Conservation (phyloP, 2,888 invertebrate species). For the Drymonia ruficornis region DNA sequence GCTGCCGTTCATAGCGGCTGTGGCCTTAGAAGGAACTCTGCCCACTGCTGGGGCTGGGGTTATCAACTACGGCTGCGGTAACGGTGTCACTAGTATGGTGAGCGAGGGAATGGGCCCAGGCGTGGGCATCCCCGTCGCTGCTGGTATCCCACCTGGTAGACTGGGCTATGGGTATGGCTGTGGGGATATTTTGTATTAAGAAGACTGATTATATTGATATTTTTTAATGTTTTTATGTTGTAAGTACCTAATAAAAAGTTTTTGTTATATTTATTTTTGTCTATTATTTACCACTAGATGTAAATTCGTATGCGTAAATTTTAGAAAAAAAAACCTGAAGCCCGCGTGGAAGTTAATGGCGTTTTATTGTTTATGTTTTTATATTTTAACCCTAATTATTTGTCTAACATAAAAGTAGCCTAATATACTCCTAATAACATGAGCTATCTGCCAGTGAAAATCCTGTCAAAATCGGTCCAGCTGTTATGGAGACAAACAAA, state of each 20-base stretch:
- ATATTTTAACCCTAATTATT: too few species aligned
- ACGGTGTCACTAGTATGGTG: conserved; percentile 24
- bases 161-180: background rate
- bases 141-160: background rate
- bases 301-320: too few species aligned
- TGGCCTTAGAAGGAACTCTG: conserved; percentile 18
- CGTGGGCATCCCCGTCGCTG: conserved; percentile 8
- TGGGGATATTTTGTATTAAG: background rate
- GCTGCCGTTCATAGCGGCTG: conserved; percentile 23
- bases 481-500: too few species aligned
- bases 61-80: conserved; percentile 21
- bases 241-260: background rate
- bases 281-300: background rate
- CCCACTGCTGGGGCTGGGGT: conserved; percentile 21
- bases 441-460: too few species aligned
- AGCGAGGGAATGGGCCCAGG: conserved; percentile 14
- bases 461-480: too few species aligned
- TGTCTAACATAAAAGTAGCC: too few species aligned
- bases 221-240: background rate
- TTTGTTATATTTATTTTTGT: background rate
- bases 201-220: background rate
- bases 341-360: too few species aligned
- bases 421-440: too few species aligned
- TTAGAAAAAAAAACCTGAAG: too few species aligned
- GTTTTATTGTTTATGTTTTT: too few species aligned